Evolutionary conservation across 2,113 vertebrate species (phyloP), one percentile per base, ranked within the genome.

Genomic region (Hystrix brachyura): DNA sequence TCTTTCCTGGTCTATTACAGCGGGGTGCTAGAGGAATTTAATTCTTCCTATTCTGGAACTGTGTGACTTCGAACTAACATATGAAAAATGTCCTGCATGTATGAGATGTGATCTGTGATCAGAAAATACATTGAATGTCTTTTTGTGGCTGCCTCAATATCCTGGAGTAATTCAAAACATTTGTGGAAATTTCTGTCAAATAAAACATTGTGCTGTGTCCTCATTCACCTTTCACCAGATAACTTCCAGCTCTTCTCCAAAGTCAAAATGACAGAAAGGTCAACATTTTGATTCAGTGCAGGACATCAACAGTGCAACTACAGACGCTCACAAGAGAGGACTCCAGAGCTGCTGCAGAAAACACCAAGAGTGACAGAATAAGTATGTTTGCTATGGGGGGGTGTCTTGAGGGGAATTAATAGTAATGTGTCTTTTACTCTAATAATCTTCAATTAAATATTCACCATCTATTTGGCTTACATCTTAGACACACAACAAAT

Each of bases 1-100:
- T 82, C 74, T 67, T 55, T 89, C 43, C 55, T 55, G 34, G 38
- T 38, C 38, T 53, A 27, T 21, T 87, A 69, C 38, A 34, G 7
- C 46, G 3, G 1, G 3, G 18, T 12, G 18, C 8, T 79, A 34
- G 1, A n/a, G 6, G 4, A 0, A 4, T 59, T 62, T 19, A 18
- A 62, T 62, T 87, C n/a, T 87, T 94, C 23, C 19, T 72, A 38
- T n/a, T 84, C 69, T 91, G 34, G 21, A 46, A 76, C 19, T 65
- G 8, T 71, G 53, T n/a, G 48, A 38, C 34, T 38, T 71, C 88
- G 15, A 72, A 53, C 5, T 64, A 43, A 91, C 5, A 7, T 51
- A 43, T 53, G 12, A 53, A 79, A 74, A 57, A 55, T 48, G 5
- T 12, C 48, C 27, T 60, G 12, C 51, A 74, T 17, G 48, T 5